Evolutionary conservation across 2,888 invertebrate species (phyloP).

Genomic region (Anoplius nigerrimus): DNA sequence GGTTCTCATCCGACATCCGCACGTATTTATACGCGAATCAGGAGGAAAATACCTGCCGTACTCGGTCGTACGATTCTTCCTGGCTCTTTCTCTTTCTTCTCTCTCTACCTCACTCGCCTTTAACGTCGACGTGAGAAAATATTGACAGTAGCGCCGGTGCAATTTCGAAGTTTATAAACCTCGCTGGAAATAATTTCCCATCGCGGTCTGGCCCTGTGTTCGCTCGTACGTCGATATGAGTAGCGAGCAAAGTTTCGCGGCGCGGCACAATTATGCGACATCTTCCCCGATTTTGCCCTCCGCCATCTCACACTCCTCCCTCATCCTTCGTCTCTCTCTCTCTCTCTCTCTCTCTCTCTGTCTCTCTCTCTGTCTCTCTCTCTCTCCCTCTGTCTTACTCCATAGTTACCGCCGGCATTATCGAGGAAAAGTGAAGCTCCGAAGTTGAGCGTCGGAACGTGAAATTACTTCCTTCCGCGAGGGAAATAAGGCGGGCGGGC

Average conservation of each 20-base stretch:
- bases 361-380: background rate
- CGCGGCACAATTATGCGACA: too few species aligned
- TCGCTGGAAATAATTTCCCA: background rate
- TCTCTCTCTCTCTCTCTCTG: constrained; percentile 12
- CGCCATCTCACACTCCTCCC: constrained; percentile 12
- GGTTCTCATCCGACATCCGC: too few species aligned
- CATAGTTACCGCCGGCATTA: background rate
- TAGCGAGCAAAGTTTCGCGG: too few species aligned
- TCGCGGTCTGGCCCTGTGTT: background rate
- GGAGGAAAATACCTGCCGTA: too few species aligned
- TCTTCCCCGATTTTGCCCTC: too few species aligned
- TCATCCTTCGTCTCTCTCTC: too few species aligned
- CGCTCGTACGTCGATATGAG: background rate
- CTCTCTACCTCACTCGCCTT: too few species aligned
- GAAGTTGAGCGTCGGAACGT: background rate
- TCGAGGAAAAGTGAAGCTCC: background rate
- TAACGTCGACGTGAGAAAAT: too few species aligned
- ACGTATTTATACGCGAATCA: too few species aligned
- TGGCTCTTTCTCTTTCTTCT: too few species aligned
- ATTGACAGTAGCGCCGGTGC: background rate
- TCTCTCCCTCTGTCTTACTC: background rate
- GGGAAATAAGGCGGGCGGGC: constrained; percentile 1
- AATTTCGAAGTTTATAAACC: background rate
- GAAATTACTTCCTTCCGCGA: constrained; percentile 3
- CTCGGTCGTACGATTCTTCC: too few species aligned